These are phyloP conservation scores for Fabriciana adippe DNA, from an alignment of 2,888 invertebrate genomes.

Conservation along the genomic window DNA sequence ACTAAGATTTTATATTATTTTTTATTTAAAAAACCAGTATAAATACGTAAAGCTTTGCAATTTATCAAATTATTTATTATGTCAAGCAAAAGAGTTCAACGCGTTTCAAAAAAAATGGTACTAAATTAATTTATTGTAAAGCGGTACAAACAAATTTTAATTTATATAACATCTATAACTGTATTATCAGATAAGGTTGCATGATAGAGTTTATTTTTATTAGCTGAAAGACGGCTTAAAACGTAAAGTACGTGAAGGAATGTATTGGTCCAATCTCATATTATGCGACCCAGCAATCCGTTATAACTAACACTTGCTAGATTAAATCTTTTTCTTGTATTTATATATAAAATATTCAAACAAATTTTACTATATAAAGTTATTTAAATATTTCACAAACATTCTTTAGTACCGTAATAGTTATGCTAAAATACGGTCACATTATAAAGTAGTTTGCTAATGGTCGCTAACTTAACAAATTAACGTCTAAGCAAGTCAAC, in stretches of 20 bases:
- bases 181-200: neutral
- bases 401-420: too few species aligned
- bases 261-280: neutral
- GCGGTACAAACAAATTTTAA: neutral
- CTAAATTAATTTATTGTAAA: neutral
- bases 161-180: neutral
- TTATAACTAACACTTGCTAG: slow-evolving; percentile 1
- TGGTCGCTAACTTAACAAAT: slow-evolving; percentile 28
- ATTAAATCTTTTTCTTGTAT: neutral
- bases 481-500: slow-evolving; percentile 31
- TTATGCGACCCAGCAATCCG: slow-evolving; percentile 1
- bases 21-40: neutral
- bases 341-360: neutral
- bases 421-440: slow-evolving; percentile 21
- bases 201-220: slow-evolving; percentile 2
- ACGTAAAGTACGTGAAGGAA: slow-evolving; percentile 16
- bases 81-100: slow-evolving; percentile 10
- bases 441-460: slow-evolving; percentile 32
- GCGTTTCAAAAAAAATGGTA: neutral
- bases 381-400: too few species aligned
- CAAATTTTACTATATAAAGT: too few species aligned
- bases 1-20: neutral
- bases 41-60: too few species aligned
- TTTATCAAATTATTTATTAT: neutral
- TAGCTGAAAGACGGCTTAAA: neutral